Conservation (phyloP, 2,888 invertebrate species). For the Stenurella melanura region DNA sequence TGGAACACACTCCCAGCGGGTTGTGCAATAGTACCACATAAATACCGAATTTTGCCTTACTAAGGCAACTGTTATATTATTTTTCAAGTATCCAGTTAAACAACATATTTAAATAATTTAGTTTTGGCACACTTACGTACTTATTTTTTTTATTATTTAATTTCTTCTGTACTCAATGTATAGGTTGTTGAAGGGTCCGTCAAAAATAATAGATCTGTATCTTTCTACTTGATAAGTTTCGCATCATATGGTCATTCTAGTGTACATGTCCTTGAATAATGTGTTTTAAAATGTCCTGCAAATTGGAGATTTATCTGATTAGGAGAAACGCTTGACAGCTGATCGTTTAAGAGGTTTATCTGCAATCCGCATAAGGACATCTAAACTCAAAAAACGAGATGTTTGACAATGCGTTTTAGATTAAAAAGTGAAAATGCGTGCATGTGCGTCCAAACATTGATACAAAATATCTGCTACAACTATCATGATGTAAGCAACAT, state of each 20-base stretch:
- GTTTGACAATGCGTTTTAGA: background rate
- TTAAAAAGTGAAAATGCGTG: background rate
- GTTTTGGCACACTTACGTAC: background rate
- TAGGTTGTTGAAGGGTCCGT: background rate
- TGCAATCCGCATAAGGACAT: background rate
- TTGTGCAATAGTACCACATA: too few relatives aligned
- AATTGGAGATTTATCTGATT: conserved; percentile 20
- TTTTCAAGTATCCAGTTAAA: background rate
- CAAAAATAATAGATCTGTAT: conserved; percentile 22
- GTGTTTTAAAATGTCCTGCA: conserved; percentile 13
- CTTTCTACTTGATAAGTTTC: conserved; percentile 25
- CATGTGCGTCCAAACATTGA: background rate
- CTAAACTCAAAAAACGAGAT: background rate
- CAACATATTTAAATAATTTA: background rate
- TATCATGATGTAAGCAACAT: too few relatives aligned
- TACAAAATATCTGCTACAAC: background rate
- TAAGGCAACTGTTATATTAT: too few relatives aligned
- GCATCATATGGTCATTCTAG: conserved; percentile 17
- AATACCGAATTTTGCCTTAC: too few relatives aligned
- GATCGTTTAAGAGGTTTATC: conserved; percentile 9
- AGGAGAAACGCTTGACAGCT: conserved; percentile 1
- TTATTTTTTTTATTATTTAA: background rate
- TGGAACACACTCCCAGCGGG: too few relatives aligned
- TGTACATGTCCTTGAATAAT: conserved; percentile 23
- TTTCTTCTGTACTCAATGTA: background rate